Evolutionary conservation across 2,797 vertebrate species (phyloP).

Genomic region (Acrocephalus scirpaceus): DNA sequence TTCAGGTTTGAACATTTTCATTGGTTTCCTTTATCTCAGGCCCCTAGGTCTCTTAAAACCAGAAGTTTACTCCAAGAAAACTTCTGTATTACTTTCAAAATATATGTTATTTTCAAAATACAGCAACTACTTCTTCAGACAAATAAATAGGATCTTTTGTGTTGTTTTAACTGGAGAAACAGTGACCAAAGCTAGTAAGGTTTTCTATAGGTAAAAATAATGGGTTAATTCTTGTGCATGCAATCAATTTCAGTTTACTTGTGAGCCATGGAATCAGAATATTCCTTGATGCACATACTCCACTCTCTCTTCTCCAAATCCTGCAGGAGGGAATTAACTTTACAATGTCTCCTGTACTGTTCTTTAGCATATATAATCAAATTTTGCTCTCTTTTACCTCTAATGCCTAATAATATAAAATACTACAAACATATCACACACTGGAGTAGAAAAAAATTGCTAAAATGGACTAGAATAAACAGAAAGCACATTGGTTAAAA

Average conservation of each 20-base stretch:
- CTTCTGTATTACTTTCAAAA: neutral
- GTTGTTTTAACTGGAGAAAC: neutral
- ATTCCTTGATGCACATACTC: neutral
- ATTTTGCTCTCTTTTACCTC: neutral
- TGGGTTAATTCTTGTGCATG: neutral
- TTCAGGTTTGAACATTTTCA: conserved; percentile 22
- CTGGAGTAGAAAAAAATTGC: neutral
- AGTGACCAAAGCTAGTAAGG: neutral
- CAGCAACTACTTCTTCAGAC: neutral
- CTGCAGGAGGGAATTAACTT: neutral
- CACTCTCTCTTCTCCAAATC: neutral
- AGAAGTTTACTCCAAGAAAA: neutral
- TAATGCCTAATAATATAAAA: neutral
- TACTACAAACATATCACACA: neutral
- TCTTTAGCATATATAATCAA: neutral
- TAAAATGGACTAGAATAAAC: neutral
- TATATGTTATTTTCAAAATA: conserved; percentile 20
- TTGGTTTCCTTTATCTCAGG: conserved; percentile 43
- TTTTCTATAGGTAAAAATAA: neutral
- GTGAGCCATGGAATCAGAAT: neutral
- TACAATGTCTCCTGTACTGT: neutral
- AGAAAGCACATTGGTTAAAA: neutral
- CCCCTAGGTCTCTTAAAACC: neutral
- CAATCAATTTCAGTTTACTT: neutral
- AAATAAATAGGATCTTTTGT: neutral